Evolutionary conservation across 2,113 vertebrate genomes (phyloP), one percentile per base, ranked within the genome.

Genomic region (Sus scrofa): DNA sequence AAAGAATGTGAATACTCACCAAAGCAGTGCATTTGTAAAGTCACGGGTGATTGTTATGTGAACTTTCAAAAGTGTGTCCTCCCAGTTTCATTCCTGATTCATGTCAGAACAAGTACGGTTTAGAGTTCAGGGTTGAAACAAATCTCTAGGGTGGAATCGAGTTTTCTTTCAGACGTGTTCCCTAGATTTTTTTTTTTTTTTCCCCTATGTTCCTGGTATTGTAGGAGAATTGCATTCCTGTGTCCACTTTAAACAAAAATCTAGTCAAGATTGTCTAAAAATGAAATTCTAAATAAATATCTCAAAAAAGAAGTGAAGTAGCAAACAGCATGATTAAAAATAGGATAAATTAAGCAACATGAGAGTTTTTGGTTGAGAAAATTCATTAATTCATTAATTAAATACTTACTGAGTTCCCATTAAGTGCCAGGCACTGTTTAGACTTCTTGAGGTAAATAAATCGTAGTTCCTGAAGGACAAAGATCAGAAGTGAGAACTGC

Each of bases 51-150:
- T 86, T 96, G 91, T 50, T 67, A 30, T 5, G 30, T 94, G 94
- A 97, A 90, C 94, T 91, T 87, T 79, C 83, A 90, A 54, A 93
- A 83, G 22, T 9, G 22, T n/a, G 50, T 37, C 89, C 95, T 85
- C 68, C 85, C 26, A 37, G 86, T 91, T 95, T 81, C 37, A n/a
- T 77, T 67, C 19, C 30, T 82, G 70, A 96, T 81, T 94, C 96
- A 85, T 95, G 96, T 96, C 60, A 44, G 34, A 90, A 91, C 93
- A 95, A 82, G 82, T 50, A 44, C 58, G 44, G 65, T 54, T 86
- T 63, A 75, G 74, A 94, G 34, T 70, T 26, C 18, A 44, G 8
- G 27, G 19, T 26, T 86, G 56, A 97, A 92, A 91, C 12, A 39
- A 71, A 12, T 50, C 75, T 94, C 58, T 37, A 67, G 34, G 62